Evolutionary conservation across 2,113 vertebrate species (phyloP).

Genomic region (Gopherus flavomarginatus): DNA sequence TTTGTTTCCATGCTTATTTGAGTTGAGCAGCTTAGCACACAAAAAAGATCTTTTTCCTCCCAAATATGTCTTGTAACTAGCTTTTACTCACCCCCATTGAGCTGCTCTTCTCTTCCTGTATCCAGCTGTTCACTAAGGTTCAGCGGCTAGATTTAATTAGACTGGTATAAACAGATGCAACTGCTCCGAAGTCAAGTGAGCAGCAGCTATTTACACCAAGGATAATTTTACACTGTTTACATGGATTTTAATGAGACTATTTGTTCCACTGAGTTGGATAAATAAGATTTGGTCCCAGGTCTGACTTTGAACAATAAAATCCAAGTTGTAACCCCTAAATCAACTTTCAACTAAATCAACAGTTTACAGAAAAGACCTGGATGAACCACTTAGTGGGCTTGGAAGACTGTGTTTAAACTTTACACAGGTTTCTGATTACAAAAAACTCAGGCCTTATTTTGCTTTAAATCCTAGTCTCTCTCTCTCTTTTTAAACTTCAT

Average conservation of each 20-base stretch:
- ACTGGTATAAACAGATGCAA: neutral
- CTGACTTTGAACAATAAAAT: neutral
- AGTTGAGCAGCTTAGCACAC: neutral
- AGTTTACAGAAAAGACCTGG: neutral
- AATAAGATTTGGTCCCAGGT: accelerated
- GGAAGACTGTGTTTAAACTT: neutral
- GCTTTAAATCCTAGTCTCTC: neutral
- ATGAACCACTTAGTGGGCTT: neutral
- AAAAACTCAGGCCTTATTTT: neutral
- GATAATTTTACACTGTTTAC: neutral
- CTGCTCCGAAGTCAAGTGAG: neutral
- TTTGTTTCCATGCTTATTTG: neutral
- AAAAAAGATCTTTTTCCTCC: neutral
- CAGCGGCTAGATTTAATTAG: neutral
- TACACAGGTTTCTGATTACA: neutral
- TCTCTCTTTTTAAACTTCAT: neutral
- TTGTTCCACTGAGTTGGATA: neutral
- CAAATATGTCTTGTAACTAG: accelerated
- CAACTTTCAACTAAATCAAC: neutral
- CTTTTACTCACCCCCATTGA: accelerated
- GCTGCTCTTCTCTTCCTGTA: neutral
- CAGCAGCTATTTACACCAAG: neutral
- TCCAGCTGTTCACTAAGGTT: neutral
- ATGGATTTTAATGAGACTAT: neutral
- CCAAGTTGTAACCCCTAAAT: neutral